Percentiles rank a stretch among this genome's conserved stretches.
Evolutionary conservation across 2,113 vertebrate genomes (phyloP).

Genomic region (Silurus meridionalis): DNA sequence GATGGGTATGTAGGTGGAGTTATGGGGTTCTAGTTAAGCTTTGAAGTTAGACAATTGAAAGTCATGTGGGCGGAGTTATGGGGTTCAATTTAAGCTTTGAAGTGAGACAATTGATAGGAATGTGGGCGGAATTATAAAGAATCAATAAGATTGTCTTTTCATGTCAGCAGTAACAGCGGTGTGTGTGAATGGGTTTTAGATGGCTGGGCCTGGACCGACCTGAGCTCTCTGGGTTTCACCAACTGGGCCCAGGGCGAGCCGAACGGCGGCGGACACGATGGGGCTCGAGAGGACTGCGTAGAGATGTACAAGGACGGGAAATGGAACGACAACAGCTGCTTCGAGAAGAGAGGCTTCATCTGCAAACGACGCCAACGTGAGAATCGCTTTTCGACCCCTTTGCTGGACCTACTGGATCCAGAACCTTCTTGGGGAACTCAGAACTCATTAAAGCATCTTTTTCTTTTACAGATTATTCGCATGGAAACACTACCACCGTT

Average conservation of each 20-base stretch:
- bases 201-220: constrained; percentile 75
- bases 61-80: not conserved
- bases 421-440: not conserved
- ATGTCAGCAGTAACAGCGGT: not conserved
- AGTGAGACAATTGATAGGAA: not conserved
- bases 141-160: not conserved
- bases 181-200: constrained; percentile 52
- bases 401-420: not conserved
- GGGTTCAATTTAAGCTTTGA: not conserved
- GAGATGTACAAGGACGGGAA: constrained; percentile 73
- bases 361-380: constrained; percentile 72
- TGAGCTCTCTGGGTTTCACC: constrained; percentile 61
- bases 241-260: constrained; percentile 76
- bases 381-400: not conserved
- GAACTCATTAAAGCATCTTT: not conserved
- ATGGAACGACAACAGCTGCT: constrained; percentile 77
- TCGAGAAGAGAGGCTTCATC: constrained; percentile 69
- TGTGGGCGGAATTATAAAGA: not conserved
- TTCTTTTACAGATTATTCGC: constrained; percentile 58
- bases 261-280: constrained; percentile 61
- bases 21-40: not conserved
- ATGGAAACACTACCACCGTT: constrained; percentile 57
- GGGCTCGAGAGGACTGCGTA: constrained; percentile 69
- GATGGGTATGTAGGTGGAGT: not conserved
- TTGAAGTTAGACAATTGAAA: not conserved